These are phyloP conservation scores for Cladorhizidae sp. DNA, from an alignment of 37 sponge, comb jelly and placozoan species.

Conservation along the genomic window DNA sequence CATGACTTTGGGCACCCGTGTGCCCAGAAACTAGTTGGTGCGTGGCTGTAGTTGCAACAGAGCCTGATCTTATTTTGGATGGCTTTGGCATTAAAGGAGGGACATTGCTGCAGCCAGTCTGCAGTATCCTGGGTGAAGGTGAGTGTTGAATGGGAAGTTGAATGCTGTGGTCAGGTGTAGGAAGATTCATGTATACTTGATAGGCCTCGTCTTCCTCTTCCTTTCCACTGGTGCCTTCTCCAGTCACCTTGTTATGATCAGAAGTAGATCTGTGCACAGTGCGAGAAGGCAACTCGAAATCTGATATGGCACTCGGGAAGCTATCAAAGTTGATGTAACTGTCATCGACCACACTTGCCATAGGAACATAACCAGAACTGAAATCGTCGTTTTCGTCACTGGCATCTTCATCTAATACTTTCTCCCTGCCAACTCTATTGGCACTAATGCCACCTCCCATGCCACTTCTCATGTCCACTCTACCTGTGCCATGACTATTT, in stretches of 20 bases:
- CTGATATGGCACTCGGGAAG: neutral
- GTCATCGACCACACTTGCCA: constrained; percentile 20
- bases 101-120: too few species aligned
- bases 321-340: constrained; percentile 34
- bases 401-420: neutral
- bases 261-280: neutral
- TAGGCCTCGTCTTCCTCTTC: neutral
- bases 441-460: too few species aligned
- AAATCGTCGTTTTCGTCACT: too few species aligned
- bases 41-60: too few species aligned
- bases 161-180: neutral
- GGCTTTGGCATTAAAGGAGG: too few species aligned
- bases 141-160: too few species aligned
- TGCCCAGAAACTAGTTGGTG: too few species aligned
- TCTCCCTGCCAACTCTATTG: neutral
- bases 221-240: neutral
- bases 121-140: too few species aligned
- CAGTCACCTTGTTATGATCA: neutral
- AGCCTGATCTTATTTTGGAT: too few species aligned
- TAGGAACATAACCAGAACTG: constrained; percentile 16
- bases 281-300: neutral
- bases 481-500: neutral
- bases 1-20: too few species aligned
- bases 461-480: too few species aligned
- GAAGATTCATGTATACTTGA: constrained; percentile 12